phyloP scores from a whole-genome alignment of 2,888 invertebrate species.

The Aspidiotus rigidus region DNA sequence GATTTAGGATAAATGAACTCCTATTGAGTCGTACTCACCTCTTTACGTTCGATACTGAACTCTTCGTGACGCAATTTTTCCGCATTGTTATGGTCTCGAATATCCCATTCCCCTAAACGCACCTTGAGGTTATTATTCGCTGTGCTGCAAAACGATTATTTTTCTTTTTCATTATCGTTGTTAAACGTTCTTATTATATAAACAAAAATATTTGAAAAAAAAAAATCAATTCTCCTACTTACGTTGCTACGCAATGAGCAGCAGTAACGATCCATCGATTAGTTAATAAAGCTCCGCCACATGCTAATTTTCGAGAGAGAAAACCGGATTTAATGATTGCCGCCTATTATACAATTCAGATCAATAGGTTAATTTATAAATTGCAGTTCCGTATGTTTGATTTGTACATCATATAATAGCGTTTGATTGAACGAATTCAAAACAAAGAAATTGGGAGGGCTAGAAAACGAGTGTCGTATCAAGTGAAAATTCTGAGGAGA shows the following conservation, averaged over 20 bases:
- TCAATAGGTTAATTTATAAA: neutral
- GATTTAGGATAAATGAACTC: neutral
- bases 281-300: constrained; percentile 81
- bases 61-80: constrained; percentile 80
- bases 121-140: constrained; percentile 81
- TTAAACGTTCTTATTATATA: neutral
- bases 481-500: too few species aligned
- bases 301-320: constrained; percentile 78
- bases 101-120: constrained; percentile 86
- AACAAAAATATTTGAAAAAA: neutral
- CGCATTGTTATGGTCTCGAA: constrained; percentile 58
- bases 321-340: constrained; percentile 86
- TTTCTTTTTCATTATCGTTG: constrained; percentile 1
- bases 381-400: too few species aligned
- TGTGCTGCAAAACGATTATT: constrained; percentile 52
- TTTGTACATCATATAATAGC: too few species aligned
- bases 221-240: constrained; percentile 44
- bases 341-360: constrained; percentile 46
- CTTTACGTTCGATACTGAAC: constrained; percentile 76
- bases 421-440: too few species aligned
- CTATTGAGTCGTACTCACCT: constrained; percentile 46
- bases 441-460: too few species aligned
- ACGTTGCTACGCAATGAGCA: constrained; percentile 87
- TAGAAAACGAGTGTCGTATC: too few species aligned
- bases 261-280: constrained; percentile 88